Conservation (phyloP, 2,797 vertebrate genomes). For the Pipistrellus kuhlii region DNA sequence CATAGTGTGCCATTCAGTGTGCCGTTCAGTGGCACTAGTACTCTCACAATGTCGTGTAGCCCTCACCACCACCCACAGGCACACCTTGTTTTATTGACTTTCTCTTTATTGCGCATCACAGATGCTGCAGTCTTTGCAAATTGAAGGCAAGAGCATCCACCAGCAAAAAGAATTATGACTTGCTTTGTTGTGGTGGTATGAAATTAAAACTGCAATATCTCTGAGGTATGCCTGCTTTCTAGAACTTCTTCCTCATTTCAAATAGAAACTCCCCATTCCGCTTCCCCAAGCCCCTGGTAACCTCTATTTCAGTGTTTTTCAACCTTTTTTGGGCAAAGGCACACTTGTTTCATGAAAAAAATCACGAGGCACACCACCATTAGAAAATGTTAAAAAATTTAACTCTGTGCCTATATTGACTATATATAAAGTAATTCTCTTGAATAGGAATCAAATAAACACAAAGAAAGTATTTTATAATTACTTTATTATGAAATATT, state of each 20-base stretch:
- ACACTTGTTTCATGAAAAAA: too few relatives aligned
- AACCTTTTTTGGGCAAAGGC: too few relatives aligned
- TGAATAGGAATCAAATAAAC: too few relatives aligned
- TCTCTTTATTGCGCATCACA: background rate
- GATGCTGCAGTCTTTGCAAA: background rate
- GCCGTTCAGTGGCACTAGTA: background rate
- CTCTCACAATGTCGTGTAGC: background rate
- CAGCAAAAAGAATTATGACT: background rate
- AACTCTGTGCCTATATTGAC: too few relatives aligned
- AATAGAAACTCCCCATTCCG: background rate
- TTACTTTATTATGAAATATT: too few relatives aligned
- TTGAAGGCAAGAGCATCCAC: background rate
- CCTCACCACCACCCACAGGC: background rate
- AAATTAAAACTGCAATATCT: background rate
- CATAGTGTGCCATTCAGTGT: too few relatives aligned
- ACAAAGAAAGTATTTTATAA: too few relatives aligned
- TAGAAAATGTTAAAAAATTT: too few relatives aligned
- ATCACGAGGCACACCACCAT: too few relatives aligned
- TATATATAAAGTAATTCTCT: too few relatives aligned
- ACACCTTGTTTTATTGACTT: background rate
- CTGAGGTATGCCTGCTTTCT: background rate
- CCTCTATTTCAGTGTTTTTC: background rate
- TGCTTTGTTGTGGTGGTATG: background rate
- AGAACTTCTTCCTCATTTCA: background rate
- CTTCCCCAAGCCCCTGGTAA: background rate